Evolutionary conservation across 2,113 vertebrate genomes (phyloP).

Genomic region (Prietella phreatophila): DNA sequence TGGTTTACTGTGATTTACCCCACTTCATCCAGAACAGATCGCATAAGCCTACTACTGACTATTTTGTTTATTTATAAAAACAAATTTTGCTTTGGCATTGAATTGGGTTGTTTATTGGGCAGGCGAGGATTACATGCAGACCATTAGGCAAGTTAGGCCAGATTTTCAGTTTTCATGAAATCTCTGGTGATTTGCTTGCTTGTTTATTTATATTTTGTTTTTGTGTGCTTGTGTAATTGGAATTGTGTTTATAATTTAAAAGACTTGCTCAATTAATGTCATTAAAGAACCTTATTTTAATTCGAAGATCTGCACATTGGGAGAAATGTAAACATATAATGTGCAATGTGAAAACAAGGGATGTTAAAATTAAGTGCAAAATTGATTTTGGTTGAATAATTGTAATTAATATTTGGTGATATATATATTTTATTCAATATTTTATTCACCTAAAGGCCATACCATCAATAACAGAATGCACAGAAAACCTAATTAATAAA

Average conservation of each 20-base stretch:
- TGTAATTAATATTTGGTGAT: background rate
- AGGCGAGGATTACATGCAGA: background rate
- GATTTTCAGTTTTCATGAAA: background rate
- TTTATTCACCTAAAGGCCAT: background rate
- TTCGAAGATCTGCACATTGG: background rate
- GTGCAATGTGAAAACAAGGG: background rate
- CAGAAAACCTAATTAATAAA: background rate
- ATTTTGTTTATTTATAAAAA: background rate
- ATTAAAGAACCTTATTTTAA: background rate
- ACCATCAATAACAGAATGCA: background rate
- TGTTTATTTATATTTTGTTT: background rate
- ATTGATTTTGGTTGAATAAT: background rate
- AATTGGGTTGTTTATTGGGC: background rate
- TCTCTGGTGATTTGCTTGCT: background rate
- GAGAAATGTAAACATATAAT: background rate
- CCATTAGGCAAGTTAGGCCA: background rate
- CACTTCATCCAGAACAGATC: background rate
- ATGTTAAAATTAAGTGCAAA: background rate
- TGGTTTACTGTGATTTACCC: too few relatives aligned
- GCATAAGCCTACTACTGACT: background rate
- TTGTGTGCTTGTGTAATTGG: background rate
- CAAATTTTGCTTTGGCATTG: background rate
- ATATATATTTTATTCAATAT: too few relatives aligned
- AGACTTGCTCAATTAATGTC: background rate
- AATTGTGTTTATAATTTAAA: background rate